A percentile compares a stretch with the other conserved stretches of the same genome.
Evolutionary conservation across 2,888 invertebrate genomes (phyloP).

Genomic region (Lithophane socia): DNA sequence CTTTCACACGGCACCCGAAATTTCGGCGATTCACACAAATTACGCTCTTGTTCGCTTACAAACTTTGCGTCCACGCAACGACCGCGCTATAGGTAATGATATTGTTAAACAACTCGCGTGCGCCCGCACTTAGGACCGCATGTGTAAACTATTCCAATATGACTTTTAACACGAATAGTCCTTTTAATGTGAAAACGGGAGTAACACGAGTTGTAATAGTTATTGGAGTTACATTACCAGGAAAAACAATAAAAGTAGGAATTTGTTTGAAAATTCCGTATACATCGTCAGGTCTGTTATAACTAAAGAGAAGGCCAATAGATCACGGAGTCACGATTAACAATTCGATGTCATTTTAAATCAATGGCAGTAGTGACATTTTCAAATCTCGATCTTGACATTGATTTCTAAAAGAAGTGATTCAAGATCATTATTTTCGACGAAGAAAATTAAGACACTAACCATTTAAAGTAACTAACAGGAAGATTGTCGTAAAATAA

Average conservation of each 20-base stretch:
- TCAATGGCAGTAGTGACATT: not conserved
- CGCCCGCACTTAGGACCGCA: slow-evolving; percentile 36
- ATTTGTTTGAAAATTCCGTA: not conserved
- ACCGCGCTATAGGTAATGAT: slow-evolving; percentile 31
- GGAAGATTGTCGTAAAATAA: slow-evolving; percentile 56
- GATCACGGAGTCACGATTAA: not conserved
- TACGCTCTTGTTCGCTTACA: slow-evolving; percentile 5
- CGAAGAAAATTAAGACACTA: not conserved
- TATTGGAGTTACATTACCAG: not conserved
- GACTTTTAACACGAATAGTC: slow-evolving; percentile 46
- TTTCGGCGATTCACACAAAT: slow-evolving; percentile 17
- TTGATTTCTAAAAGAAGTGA: not conserved
- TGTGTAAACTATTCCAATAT: slow-evolving; percentile 45
- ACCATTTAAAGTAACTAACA: slow-evolving; percentile 16
- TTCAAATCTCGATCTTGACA: not conserved
- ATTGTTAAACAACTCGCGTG: slow-evolving; percentile 56
- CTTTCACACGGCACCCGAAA: slow-evolving; percentile 13
- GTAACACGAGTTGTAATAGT: slow-evolving; percentile 15
- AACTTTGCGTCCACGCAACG: slow-evolving; percentile 5
- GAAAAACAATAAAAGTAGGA: slow-evolving; percentile 12
- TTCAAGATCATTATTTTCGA: slow-evolving; percentile 1
- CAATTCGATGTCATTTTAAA: not conserved
- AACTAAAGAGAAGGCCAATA: not conserved
- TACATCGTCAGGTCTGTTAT: not conserved
- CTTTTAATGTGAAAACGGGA: slow-evolving; percentile 37